Conservation (phyloP, 2,888 invertebrate genomes). For the Colostygia pectinataria region DNA sequence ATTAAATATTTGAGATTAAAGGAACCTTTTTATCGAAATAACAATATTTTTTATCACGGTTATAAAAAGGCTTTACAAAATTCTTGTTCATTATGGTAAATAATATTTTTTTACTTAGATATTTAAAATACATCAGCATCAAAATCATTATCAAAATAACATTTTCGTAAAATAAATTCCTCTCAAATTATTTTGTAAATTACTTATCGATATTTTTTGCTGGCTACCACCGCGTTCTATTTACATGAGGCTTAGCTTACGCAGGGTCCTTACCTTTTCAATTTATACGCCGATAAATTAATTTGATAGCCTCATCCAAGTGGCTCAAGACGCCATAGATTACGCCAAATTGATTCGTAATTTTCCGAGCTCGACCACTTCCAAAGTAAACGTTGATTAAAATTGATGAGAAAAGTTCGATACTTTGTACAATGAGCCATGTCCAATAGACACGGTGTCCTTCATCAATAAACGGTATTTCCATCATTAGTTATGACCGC, state of each 20-base stretch:
- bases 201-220: background rate
- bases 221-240: background rate
- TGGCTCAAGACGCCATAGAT: conserved; percentile 34
- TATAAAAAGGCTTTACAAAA: background rate
- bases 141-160: too few species aligned
- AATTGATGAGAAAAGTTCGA: conserved; percentile 52
- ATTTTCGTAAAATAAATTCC: too few species aligned
- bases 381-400: conserved; percentile 45
- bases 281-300: conserved; percentile 33
- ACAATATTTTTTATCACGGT: background rate
- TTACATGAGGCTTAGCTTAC: conserved; percentile 9
- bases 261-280: conserved; percentile 24
- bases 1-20: conserved; percentile 19
- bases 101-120: too few species aligned
- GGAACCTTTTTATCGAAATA: background rate
- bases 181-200: too few species aligned
- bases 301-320: conserved; percentile 32
- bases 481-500: conserved; percentile 15
- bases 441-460: conserved; percentile 28
- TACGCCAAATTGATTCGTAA: conserved; percentile 38
- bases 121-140: too few species aligned
- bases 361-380: conserved; percentile 34
- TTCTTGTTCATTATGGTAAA: too few species aligned
- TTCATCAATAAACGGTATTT: conserved; percentile 21
- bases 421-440: conserved; percentile 33